phyloP scores from a whole-genome alignment of 1,140 invertebrate species.

The Lithobius niger region DNA sequence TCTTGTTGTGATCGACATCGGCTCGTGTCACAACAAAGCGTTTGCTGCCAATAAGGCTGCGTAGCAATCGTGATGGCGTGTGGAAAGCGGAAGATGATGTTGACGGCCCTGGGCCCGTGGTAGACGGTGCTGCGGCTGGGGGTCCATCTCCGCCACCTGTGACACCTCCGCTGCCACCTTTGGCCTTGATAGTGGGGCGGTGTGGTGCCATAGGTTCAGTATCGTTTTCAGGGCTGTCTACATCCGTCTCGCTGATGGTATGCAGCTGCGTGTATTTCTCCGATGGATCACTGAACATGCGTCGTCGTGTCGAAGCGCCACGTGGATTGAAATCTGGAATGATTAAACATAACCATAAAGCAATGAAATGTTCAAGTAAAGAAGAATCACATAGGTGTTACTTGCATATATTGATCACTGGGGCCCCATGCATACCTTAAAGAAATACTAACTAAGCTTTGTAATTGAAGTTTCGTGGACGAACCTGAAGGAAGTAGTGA shows the following conservation, averaged over 20 bases:
- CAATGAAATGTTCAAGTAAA: too few relatives aligned
- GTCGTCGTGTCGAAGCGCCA: neutral
- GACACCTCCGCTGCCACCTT: too few relatives aligned
- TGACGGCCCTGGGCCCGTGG: neutral
- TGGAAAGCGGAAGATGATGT: neutral
- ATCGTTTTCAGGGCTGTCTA: neutral
- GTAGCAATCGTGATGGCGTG: constrained; percentile 1
- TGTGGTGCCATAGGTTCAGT: neutral
- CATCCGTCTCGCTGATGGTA: neutral
- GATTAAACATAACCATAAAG: too few relatives aligned
- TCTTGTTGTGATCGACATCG: too few relatives aligned
- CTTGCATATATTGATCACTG: too few relatives aligned
- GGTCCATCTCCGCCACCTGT: neutral
- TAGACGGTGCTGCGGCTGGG: neutral
- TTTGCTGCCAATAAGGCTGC: constrained; percentile 1
- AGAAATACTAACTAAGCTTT: too few relatives aligned
- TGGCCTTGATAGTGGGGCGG: too few relatives aligned
- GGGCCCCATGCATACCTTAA: too few relatives aligned
- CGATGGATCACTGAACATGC: constrained; percentile 4
- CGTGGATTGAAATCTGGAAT: constrained; percentile 1
- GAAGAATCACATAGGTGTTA: too few relatives aligned
- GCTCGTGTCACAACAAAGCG: neutral
- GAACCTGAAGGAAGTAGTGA: too few relatives aligned
- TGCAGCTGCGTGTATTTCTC: constrained; percentile 2
- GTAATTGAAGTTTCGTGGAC: too few relatives aligned